Evolutionary conservation across 2,888 invertebrate species (phyloP).

Genomic region (Epicampocera succincta): DNA sequence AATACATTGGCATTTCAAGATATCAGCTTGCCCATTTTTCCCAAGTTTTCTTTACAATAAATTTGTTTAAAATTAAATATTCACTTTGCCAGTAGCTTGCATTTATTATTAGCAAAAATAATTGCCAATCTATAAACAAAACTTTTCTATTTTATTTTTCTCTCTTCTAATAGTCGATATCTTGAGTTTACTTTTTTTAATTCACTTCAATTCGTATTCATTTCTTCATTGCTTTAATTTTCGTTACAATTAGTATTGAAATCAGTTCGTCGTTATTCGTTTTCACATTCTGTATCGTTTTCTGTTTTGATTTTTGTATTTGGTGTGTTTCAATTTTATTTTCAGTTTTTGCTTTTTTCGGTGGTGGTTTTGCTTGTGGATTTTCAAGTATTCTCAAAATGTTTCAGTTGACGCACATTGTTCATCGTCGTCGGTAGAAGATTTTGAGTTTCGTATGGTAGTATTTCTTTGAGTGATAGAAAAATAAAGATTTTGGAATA

Average conservation of each 20-base stretch:
- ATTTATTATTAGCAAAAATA: no score
- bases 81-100: no score
- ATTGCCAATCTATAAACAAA: no score
- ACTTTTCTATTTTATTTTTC: neutral
- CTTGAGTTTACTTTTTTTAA: conserved; percentile 35
- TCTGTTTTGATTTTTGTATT: conserved; percentile 42
- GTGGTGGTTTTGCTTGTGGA: conserved; percentile 68
- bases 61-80: no score
- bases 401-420: conserved; percentile 64
- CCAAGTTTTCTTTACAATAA: no score
- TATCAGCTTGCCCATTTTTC: no score
- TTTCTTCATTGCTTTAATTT: conserved; percentile 61
- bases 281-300: conserved; percentile 60
- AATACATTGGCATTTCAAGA: no score
- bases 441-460: conserved; percentile 35
- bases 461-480: neutral
- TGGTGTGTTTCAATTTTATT: conserved; percentile 60
- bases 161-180: conserved; percentile 4
- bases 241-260: conserved; percentile 67
- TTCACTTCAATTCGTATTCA: conserved; percentile 39
- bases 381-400: conserved; percentile 71
- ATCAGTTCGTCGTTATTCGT: conserved; percentile 65
- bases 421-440: conserved; percentile 61
- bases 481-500: conserved; percentile 41
- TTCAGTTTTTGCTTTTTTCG: conserved; percentile 63